phyloP scores from a whole-genome alignment of 1,140 invertebrate species.

The Leptinotarsa texana region DNA sequence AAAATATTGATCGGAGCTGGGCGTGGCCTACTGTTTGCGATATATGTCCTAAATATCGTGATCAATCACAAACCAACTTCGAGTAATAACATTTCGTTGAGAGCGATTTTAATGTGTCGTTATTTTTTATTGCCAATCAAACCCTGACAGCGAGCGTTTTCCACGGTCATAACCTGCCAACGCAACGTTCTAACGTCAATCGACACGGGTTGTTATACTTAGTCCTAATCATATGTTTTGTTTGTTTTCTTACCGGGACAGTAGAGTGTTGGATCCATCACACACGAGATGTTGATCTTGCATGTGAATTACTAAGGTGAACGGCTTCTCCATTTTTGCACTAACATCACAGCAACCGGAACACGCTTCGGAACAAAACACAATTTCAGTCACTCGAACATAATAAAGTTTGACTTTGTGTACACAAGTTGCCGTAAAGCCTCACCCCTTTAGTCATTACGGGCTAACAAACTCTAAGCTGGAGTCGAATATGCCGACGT shows the following conservation, averaged over 20 bases:
- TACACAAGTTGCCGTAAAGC: background rate
- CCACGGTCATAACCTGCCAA: background rate
- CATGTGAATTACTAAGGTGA: constrained; percentile 12
- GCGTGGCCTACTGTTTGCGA: constrained; percentile 16
- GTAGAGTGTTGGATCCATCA: constrained; percentile 19
- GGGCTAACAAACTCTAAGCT: constrained; percentile 22
- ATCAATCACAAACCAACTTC: constrained; percentile 15
- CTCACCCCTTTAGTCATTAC: constrained; percentile 22
- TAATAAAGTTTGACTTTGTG: constrained; percentile 5
- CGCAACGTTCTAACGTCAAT: background rate
- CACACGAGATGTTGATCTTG: background rate
- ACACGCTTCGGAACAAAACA: background rate
- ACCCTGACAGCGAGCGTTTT: background rate
- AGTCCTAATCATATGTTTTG: constrained; percentile 1
- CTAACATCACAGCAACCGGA: constrained; percentile 16
- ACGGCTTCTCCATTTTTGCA: constrained; percentile 18
- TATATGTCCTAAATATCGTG: constrained; percentile 5
- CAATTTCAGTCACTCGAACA: constrained; percentile 16
- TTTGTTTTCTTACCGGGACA: constrained; percentile 22
- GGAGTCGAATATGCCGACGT: constrained; percentile 14
- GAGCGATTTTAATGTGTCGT: background rate
- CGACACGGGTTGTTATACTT: background rate
- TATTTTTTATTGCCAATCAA: background rate
- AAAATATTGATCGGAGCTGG: constrained; percentile 22
- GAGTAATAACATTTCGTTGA: constrained; percentile 9